phyloP scores from a whole-genome alignment of 1,140 invertebrate species.

The Ylistrum balloti region DNA sequence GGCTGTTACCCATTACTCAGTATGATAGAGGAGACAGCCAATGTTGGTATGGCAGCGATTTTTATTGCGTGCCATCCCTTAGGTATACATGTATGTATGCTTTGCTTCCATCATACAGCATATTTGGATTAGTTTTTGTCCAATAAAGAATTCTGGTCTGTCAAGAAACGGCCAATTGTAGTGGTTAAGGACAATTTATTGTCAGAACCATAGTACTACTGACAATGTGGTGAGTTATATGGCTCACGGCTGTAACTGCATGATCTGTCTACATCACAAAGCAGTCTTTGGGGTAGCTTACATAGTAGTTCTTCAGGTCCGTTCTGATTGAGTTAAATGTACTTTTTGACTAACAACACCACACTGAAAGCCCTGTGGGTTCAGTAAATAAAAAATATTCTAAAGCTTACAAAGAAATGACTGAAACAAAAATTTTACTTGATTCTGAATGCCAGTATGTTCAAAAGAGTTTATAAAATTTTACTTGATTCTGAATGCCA shows the following conservation, averaged over 20 bases:
- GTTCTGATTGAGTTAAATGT: neutral
- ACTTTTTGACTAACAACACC: neutral
- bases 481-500: conserved; percentile 2
- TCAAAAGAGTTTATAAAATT: neutral
- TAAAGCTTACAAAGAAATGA: conserved; percentile 4
- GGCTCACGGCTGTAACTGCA: neutral
- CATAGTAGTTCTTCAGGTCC: neutral
- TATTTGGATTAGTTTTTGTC: conserved; percentile 29
- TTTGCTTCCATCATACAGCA: conserved; percentile 26
- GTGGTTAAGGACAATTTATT: conserved; percentile 39
- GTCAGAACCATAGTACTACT: neutral
- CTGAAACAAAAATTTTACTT: neutral
- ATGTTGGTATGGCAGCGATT: conserved; percentile 13
- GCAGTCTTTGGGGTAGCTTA: neutral
- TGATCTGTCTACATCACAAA: neutral
- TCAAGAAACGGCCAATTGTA: conserved; percentile 15
- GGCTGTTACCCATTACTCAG: neutral
- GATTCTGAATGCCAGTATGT: neutral
- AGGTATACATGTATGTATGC: conserved; percentile 15
- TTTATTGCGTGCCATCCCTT: neutral
- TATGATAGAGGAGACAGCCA: conserved; percentile 12
- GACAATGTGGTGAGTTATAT: conserved; percentile 32
- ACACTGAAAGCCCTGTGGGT: neutral
- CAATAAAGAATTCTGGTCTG: conserved; percentile 19
- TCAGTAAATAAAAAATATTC: neutral